phyloP scores from a whole-genome alignment of 2,888 invertebrate species.

The Drosophila borealis region DNA sequence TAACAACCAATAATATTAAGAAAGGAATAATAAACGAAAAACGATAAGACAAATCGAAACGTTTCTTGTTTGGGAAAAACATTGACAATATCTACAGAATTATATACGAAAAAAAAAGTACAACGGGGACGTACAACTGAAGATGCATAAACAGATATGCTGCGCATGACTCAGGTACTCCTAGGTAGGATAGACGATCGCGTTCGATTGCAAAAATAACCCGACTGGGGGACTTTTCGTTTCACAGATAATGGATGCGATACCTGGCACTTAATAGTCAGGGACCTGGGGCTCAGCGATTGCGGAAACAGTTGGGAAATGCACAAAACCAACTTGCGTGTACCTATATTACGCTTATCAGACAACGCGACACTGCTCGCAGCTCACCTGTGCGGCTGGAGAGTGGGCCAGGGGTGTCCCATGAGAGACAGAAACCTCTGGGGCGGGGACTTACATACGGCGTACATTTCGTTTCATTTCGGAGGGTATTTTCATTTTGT shows the following conservation, averaged over 20 bases:
- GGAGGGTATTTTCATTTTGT: background rate
- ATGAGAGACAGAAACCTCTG: slow-evolving; percentile 4
- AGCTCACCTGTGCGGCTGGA: slow-evolving; percentile 1
- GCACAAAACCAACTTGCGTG: slow-evolving; percentile 38
- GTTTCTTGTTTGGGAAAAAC: slow-evolving; percentile 12
- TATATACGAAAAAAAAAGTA: background rate
- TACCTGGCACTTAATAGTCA: slow-evolving; percentile 14
- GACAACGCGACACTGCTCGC: slow-evolving; percentile 8
- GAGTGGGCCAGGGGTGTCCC: background rate
- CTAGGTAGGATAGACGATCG: slow-evolving; percentile 11
- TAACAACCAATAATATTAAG: no score
- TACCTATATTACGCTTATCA: slow-evolving; percentile 39
- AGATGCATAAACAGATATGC: slow-evolving; percentile 9
- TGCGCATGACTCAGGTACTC: slow-evolving; percentile 21
- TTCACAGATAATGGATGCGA: slow-evolving; percentile 14
- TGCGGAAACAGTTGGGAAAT: slow-evolving; percentile 41
- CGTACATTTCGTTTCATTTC: background rate
- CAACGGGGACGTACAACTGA: background rate
- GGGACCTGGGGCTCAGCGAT: slow-evolving; percentile 17
- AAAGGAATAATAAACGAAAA: no score
- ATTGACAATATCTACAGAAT: background rate
- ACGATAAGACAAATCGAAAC: no score
- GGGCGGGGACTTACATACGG: slow-evolving; percentile 44
- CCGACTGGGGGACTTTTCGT: slow-evolving; percentile 31
- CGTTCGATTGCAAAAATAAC: slow-evolving; percentile 11